Percentiles rank a stretch among this genome's conserved stretches.
Conservation (phyloP, 1,140 invertebrate species). For the Aphis gossypii region DNA sequence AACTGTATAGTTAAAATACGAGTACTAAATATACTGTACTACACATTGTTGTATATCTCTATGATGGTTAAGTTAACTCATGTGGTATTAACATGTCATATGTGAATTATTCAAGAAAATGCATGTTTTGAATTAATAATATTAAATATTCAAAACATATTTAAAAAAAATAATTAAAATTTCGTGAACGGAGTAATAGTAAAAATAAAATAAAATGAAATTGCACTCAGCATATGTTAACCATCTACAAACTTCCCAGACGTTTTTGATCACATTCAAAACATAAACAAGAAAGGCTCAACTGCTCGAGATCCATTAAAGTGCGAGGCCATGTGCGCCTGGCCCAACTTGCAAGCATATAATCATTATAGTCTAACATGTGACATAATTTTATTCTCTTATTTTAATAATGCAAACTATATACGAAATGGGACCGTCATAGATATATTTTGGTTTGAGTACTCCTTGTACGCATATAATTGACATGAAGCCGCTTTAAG, state of each 20-base stretch:
- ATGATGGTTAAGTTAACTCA: no score
- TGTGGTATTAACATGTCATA: no score
- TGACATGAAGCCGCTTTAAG: not conserved
- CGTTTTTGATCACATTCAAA: not conserved
- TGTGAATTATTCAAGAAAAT: not conserved
- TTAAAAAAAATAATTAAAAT: not conserved
- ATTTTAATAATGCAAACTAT: not conserved
- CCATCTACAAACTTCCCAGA: not conserved
- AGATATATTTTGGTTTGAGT: not conserved
- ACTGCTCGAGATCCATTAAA: no score
- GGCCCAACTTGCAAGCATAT: not conserved
- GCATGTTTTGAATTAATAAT: not conserved
- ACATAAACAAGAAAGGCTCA: not conserved
- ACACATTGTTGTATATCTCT: no score
- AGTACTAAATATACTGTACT: no score
- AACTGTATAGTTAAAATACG: no score
- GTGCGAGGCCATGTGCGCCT: no score
- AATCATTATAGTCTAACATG: not conserved
- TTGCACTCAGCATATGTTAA: not conserved
- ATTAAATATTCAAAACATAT: not conserved
- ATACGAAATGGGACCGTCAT: not conserved
- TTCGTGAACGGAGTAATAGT: not conserved
- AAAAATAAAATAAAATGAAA: not conserved
- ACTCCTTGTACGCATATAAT: not conserved
- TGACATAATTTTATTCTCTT: not conserved